Evolutionary conservation across 64 coral and sea anemone genomes (phyloP).

Genomic region (Pocillopora damicornis): DNA sequence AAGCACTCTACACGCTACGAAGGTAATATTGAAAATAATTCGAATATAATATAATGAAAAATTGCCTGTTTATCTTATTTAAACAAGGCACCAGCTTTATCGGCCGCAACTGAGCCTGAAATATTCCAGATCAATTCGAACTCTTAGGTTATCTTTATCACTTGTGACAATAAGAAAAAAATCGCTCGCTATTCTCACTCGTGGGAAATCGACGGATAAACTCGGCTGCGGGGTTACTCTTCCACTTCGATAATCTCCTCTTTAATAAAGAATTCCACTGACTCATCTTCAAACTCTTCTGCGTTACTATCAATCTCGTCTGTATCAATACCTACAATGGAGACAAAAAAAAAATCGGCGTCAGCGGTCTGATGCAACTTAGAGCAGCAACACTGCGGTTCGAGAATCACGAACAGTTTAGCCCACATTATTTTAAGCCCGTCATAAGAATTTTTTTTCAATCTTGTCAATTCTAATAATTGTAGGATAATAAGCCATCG

Average conservation of each 20-base stretch:
- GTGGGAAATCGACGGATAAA: constrained; percentile 51
- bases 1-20: neutral
- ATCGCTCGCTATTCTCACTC: neutral
- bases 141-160: constrained; percentile 15
- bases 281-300: constrained; percentile 94
- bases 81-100: neutral
- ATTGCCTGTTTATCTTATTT: neutral
- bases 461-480: too few species aligned
- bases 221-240: constrained; percentile 37
- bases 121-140: constrained; percentile 10
- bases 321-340: constrained; percentile 73
- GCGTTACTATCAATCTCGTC: constrained; percentile 81
- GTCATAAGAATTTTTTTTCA: too few species aligned
- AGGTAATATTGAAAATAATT: neutral
- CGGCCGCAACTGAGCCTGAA: neutral
- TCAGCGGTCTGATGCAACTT: neutral
- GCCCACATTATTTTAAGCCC: too few species aligned
- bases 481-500: too few species aligned
- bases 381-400: too few species aligned
- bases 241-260: constrained; percentile 91
- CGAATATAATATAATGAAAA: neutral
- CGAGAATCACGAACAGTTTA: too few species aligned
- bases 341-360: neutral
- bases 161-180: neutral
- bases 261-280: constrained; percentile 99